A percentile compares a stretch with the other conserved stretches of the same genome.
Evolutionary conservation across 2,888 invertebrate genomes (phyloP).

Genomic region (Leptogaster cylindrica): DNA sequence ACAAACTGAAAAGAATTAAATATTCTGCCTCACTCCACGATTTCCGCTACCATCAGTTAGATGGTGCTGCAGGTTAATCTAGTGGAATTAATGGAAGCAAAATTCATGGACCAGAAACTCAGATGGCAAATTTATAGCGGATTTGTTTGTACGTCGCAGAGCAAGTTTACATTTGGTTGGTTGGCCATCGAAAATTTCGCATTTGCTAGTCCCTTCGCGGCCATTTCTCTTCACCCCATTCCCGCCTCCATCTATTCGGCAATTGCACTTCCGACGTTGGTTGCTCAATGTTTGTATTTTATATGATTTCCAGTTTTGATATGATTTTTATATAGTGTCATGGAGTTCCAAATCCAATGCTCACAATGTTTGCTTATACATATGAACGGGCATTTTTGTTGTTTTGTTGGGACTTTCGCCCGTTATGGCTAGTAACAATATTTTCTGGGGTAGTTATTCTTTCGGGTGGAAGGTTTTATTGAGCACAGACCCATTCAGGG

Average conservation of each 20-base stretch:
- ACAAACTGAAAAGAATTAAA: conserved; percentile 40
- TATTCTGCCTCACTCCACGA: conserved; percentile 45
- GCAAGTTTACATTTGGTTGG: not conserved
- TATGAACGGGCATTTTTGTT: no score
- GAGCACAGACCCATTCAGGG: no score
- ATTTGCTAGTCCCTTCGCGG: conserved; percentile 3
- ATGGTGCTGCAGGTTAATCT: conserved; percentile 61
- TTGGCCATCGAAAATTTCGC: conserved; percentile 6
- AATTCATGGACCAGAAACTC: conserved; percentile 62
- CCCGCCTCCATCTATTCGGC: not conserved
- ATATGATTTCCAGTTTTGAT: conserved; percentile 18
- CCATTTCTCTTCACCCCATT: not conserved
- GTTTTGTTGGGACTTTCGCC: no score
- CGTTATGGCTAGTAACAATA: no score
- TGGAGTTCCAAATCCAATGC: no score
- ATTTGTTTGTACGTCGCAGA: conserved; percentile 39
- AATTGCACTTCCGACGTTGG: not conserved
- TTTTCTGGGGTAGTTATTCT: no score
- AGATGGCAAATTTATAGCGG: conserved; percentile 47
- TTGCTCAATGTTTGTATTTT: no score
- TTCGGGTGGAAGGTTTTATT: no score
- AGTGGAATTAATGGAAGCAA: conserved; percentile 62
- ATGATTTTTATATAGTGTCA: conserved; percentile 20
- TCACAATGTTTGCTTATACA: no score
- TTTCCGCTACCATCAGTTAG: conserved; percentile 55